Conservation (phyloP, 2,797 vertebrate genomes). For the Xiphorhynchus erythropygius region DNA sequence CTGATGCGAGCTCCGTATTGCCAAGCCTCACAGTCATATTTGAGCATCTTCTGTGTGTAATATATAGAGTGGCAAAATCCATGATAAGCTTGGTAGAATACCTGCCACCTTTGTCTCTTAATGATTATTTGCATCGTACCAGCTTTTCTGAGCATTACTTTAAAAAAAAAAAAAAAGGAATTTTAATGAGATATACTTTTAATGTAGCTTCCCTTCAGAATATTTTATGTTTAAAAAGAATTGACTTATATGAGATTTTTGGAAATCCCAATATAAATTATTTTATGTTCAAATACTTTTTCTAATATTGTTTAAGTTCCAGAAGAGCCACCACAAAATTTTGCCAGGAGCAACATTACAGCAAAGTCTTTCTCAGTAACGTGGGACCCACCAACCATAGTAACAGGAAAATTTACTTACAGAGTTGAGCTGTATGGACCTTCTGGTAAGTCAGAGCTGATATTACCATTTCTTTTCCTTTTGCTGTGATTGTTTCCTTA, state of each 20-base stretch:
- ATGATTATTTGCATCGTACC: neutral
- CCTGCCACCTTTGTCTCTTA: neutral
- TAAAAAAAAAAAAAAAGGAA: neutral
- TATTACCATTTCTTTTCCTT: neutral
- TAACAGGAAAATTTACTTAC: slow-evolving; percentile 92
- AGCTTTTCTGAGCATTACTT: neutral
- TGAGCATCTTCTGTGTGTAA: neutral
- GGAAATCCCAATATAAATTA: neutral
- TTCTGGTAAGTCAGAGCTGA: slow-evolving; percentile 77
- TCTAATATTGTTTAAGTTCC: slow-evolving; percentile 82
- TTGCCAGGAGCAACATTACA: slow-evolving; percentile 82
- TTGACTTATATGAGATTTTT: neutral
- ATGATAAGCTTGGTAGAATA: neutral
- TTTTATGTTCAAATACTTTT: slow-evolving; percentile 15
- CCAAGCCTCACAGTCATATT: neutral
- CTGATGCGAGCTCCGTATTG: neutral
- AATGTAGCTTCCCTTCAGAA: neutral
- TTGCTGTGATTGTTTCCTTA: neutral
- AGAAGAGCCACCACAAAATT: slow-evolving; percentile 89
- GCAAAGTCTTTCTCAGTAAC: slow-evolving; percentile 84
- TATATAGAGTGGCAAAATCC: neutral
- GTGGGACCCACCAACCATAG: slow-evolving; percentile 86
- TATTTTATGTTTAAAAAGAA: neutral
- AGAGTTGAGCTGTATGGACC: slow-evolving; percentile 86
- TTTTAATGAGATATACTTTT: neutral